Evolutionary conservation across 2,797 vertebrate genomes (phyloP).

Genomic region (Mallotus villosus): DNA sequence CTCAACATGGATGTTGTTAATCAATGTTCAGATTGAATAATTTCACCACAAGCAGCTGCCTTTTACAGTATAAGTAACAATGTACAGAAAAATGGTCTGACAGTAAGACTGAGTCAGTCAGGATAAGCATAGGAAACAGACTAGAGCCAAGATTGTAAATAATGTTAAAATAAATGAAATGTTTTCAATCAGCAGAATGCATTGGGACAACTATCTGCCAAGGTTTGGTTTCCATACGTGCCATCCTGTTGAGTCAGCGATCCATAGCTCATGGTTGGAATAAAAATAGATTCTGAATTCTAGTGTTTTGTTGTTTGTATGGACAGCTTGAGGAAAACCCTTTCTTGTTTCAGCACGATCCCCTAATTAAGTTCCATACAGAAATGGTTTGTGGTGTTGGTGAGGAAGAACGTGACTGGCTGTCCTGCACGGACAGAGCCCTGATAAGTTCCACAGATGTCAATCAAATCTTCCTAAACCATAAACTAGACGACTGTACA

Average conservation of each 20-base stretch:
- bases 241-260: conserved; percentile 10
- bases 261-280: background rate
- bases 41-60: background rate
- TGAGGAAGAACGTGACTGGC: no score
- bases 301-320: background rate
- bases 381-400: no score
- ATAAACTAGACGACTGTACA: no score
- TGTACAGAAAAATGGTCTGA: background rate
- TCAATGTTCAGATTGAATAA: conserved; percentile 4
- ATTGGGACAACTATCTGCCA: background rate
- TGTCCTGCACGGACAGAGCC: no score
- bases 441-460: no score
- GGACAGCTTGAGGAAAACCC: no score
- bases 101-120: background rate
- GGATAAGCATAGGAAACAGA: background rate
- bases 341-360: no score
- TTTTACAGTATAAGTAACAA: background rate
- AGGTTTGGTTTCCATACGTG: background rate
- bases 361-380: no score
- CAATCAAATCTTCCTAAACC: no score
- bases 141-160: conserved; percentile 16
- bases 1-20: background rate
- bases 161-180: conserved; percentile 4
- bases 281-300: conserved; percentile 8
- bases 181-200: background rate